phyloP scores from a whole-genome alignment of 2,888 invertebrate species.

The Caenorhabditis angaria region DNA sequence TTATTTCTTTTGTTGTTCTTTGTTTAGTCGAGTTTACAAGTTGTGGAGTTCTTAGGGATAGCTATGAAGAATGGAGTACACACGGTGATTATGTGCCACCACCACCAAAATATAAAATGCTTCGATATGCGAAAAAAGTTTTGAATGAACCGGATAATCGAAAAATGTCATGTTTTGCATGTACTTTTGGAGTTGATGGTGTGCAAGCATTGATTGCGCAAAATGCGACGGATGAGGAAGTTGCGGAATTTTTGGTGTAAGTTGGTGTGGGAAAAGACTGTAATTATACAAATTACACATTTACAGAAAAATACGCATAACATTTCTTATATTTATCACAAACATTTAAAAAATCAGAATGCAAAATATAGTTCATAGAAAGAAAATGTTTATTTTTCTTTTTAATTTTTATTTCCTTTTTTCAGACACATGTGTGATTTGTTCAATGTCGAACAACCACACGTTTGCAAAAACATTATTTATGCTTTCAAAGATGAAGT shows the following conservation, averaged over 20 bases:
- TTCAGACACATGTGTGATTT: slow-evolving; percentile 51
- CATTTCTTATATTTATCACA: too few relatives aligned
- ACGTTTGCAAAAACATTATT: slow-evolving; percentile 60
- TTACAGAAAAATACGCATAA: too few relatives aligned
- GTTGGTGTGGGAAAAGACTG: too few relatives aligned
- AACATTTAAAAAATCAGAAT: too few relatives aligned
- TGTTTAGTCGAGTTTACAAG: slow-evolving; percentile 11
- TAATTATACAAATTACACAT: too few relatives aligned
- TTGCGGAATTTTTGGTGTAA: slow-evolving; percentile 52
- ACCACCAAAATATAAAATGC: slow-evolving; percentile 46
- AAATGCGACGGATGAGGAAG: slow-evolving; percentile 55
- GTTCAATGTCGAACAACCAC: slow-evolving; percentile 55
- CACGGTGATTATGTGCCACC: slow-evolving; percentile 20
- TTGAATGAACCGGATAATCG: slow-evolving; percentile 44
- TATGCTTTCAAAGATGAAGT: slow-evolving; percentile 60
- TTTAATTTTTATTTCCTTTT: slow-evolving; percentile 6
- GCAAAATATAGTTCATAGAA: neutral
- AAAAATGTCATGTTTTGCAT: slow-evolving; percentile 51
- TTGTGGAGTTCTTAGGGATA: slow-evolving; percentile 18
- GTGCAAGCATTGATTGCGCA: slow-evolving; percentile 42
- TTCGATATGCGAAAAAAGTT: slow-evolving; percentile 39
- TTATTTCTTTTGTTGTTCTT: slow-evolving; percentile 9
- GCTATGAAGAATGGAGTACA: slow-evolving; percentile 28
- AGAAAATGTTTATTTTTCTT: neutral
- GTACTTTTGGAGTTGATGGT: slow-evolving; percentile 55